A percentile compares a stretch with the other conserved stretches of the same genome.
Conservation (phyloP, 2,797 vertebrate species). For the Sparus aurata region DNA sequence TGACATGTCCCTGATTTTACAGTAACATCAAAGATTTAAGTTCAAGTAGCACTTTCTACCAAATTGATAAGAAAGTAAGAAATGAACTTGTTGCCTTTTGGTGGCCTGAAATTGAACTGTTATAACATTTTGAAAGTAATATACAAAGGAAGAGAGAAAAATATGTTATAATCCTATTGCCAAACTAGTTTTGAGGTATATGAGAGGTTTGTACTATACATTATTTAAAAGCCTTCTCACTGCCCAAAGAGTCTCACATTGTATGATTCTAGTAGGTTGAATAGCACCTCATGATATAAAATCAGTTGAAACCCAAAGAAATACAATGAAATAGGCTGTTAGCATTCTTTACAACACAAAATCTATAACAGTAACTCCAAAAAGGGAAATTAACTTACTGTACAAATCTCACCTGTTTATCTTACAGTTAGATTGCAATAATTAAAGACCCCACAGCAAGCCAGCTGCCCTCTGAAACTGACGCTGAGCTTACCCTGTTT, state of each 20-base stretch:
- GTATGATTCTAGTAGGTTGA: constrained; percentile 92
- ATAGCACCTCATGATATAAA: constrained; percentile 98
- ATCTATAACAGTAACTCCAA: constrained; percentile 91
- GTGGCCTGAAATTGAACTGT: constrained; percentile 73
- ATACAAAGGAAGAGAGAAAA: constrained; percentile 83
- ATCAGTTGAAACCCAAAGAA: constrained; percentile 88
- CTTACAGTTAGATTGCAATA: constrained; percentile 91
- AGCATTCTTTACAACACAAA: constrained; percentile 94
- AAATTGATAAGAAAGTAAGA: constrained; percentile 90
- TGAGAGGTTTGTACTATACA: constrained; percentile 94
- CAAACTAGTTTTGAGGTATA: constrained; percentile 99
- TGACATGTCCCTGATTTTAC: constrained; percentile 98
- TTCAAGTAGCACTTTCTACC: constrained; percentile 95
- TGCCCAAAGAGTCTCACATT: constrained; percentile 93
- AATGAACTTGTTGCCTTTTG: constrained; percentile 80
- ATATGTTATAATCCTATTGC: constrained; percentile 93
- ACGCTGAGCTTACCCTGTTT: constrained; percentile 93
- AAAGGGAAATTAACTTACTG: constrained; percentile 97
- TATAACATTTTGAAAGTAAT: constrained; percentile 84
- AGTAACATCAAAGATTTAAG: constrained; percentile 88
- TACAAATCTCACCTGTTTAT: constrained; percentile 93
- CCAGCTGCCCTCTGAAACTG: constrained; percentile 94
- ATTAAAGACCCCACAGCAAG: constrained; percentile 94
- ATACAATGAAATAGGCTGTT: constrained; percentile 76
- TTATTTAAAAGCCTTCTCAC: constrained; percentile 91